These are phyloP conservation scores for Dipodomys ordii DNA, from an alignment of 2,113 vertebrate genomes.

Conservation along the genomic window DNA sequence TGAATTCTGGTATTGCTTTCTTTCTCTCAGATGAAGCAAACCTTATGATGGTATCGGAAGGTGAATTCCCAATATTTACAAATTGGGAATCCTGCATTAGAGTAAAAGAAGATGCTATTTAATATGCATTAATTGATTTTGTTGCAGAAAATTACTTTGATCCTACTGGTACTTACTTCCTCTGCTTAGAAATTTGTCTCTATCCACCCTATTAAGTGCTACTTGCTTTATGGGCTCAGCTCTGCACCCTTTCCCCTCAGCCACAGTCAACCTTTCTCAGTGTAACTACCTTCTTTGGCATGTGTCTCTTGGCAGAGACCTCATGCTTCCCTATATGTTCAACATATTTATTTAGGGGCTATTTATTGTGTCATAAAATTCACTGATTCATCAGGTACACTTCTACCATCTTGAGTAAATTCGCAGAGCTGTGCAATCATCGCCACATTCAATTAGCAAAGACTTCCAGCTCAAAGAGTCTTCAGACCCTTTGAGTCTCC, in stretches of 20 bases:
- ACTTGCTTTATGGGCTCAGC: neutral
- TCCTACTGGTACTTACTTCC: neutral
- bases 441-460: neutral
- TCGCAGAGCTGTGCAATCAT: neutral
- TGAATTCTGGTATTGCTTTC: neutral
- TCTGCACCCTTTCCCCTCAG: neutral
- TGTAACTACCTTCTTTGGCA: neutral
- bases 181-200: neutral
- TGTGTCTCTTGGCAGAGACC: too few relatives aligned
- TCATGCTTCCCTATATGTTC: neutral
- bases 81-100: neutral
- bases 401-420: neutral
- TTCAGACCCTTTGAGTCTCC: neutral
- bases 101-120: neutral
- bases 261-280: neutral
- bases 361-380: neutral
- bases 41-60: neutral
- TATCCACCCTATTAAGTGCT: neutral
- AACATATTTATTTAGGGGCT: neutral
- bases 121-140: conserved; percentile 4
- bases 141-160: conserved; percentile 4
- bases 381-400: neutral
- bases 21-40: neutral
- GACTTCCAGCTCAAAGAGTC: neutral
- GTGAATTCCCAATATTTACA: neutral